phyloP scores from a whole-genome alignment of 2,888 invertebrate species.

The Strigamia crassipes region DNA sequence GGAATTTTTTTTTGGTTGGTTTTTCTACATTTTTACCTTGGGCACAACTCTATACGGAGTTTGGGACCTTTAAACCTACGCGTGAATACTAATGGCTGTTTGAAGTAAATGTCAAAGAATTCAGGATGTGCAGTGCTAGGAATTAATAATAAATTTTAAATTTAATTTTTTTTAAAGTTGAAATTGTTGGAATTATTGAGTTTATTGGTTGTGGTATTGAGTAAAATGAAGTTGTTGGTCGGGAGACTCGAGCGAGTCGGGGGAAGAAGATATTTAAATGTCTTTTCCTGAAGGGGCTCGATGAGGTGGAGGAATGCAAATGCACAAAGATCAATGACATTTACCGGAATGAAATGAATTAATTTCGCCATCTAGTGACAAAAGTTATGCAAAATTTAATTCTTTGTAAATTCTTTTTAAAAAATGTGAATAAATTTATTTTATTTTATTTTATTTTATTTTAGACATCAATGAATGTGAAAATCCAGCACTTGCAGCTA shows the following conservation, averaged over 20 bases:
- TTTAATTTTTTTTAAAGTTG: neutral
- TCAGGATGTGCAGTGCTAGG: neutral
- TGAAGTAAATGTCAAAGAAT: neutral
- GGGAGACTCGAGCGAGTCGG: neutral
- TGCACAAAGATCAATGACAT: neutral
- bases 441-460: constrained; percentile 52
- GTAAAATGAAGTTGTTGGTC: neutral
- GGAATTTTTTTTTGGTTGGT: neutral
- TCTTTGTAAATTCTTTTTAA: neutral
- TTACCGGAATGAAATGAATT: neutral
- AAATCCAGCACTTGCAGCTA: constrained; percentile 78
- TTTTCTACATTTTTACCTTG: neutral
- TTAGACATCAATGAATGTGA: constrained; percentile 93
- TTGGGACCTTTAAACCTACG: neutral
- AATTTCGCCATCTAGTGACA: neutral
- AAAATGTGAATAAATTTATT: neutral
- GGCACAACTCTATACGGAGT: neutral
- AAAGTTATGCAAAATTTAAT: neutral
- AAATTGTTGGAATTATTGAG: neutral
- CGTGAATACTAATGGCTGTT: neutral
- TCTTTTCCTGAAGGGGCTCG: neutral
- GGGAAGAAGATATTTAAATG: neutral
- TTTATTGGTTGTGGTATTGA: neutral
- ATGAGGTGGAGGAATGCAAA: neutral
- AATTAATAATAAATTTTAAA: too few relatives aligned